Evolutionary conservation across 2,888 invertebrate genomes (phyloP), one percentile per base, ranked within the genome.

Genomic region (Siphlonurus alternatus): DNA sequence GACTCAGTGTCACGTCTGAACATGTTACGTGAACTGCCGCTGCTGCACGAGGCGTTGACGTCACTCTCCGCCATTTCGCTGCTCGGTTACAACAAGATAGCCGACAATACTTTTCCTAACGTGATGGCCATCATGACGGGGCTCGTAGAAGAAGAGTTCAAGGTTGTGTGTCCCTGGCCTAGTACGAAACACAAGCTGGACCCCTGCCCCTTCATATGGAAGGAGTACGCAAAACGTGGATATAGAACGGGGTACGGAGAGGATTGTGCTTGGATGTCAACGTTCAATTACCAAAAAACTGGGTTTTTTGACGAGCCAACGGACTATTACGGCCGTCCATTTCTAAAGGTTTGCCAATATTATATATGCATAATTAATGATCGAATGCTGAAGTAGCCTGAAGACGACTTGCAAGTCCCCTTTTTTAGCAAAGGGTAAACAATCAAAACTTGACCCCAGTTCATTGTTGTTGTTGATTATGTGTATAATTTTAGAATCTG

Each of bases 21-120:
- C 75, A 87, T 93, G 69, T 83, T 88, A 67, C 82, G 94, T 59
- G 89, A 89, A 70, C 87, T 94, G 87, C 88, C 88, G 0, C 80
- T 80, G 70, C 89, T 90, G 0, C 76, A 82, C 20, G 73, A 78
- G 1, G 82, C 79, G 69, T 76, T 93, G 63, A 74, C 81, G 19
- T 67, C 73, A 61, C 76, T 88, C 66, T 80, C 81, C 18, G 86
- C 86, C 53, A 80, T 89, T 62, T 92, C 92, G 73, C 79, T 96
- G 73, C 75, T 87, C 68, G 96, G 95, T 2, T 94, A 92, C 75
- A 93, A 89, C 73, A 96, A 95, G 80, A 88, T 96, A 7, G 96
- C 86, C 2, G 95, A 95, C 74, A 96, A 95, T 74, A 95, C 95
- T 0, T 94, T 89, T 73, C 93, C 93, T 0, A 96, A 96, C 74